Conservation (phyloP, 2,113 vertebrate species). For the Gobiocypris rarus region DNA sequence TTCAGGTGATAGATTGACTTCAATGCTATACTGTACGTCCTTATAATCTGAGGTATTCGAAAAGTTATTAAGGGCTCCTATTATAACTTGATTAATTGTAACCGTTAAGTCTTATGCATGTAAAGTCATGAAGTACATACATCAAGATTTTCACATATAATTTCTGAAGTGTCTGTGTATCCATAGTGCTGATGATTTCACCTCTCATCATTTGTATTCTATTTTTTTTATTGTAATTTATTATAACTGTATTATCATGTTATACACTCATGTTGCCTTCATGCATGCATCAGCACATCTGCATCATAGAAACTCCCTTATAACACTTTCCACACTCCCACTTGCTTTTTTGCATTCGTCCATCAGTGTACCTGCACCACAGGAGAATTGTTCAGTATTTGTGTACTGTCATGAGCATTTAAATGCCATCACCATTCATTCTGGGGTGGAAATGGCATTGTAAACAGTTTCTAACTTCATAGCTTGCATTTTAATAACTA, state of each 20-base stretch:
- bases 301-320: background rate
- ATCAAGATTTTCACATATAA: background rate
- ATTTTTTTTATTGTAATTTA: background rate
- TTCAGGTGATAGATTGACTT: background rate
- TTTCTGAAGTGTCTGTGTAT: background rate
- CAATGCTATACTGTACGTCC: background rate
- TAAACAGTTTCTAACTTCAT: background rate
- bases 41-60: background rate
- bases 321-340: background rate
- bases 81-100: background rate
- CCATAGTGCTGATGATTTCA: background rate
- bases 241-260: background rate
- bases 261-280: background rate
- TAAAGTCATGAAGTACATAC: background rate
- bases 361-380: background rate
- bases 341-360: background rate
- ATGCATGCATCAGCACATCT: background rate
- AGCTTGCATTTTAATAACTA: background rate
- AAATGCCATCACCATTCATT: background rate
- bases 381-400: background rate
- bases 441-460: background rate
- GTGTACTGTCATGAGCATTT: background rate
- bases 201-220: background rate
- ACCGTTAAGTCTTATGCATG: no score
- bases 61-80: slow-evolving; percentile 3